Evolutionary conservation across 2,888 invertebrate species (phyloP), one percentile per base, ranked within the genome.

Genomic region (Baronia brevicornis): DNA sequence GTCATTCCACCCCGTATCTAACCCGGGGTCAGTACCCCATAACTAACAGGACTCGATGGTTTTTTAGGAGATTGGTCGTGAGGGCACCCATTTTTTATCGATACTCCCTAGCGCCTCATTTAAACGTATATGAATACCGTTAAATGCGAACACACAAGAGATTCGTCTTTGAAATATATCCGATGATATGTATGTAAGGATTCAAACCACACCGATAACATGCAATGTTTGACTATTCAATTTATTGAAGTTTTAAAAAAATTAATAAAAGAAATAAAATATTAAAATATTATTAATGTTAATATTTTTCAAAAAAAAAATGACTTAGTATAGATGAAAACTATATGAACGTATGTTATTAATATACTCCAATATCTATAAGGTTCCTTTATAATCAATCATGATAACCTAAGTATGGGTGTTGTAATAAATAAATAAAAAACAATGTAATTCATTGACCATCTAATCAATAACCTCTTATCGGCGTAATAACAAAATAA

Each of bases 1-100:
- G 80, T 80, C 82, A 72, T 77, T 80, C 77, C 72, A 77, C 75
- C 80, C 77, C 55, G 51, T 48, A 41, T 36, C 46, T 43, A 18
- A 27, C 14, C 22, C 22, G 49, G 56, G 82, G 78, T 80, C 78
- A 77, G 69, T 78, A 69, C 63, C 74, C 75, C 54, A 44, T 44
- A 38, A 31, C 38, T 80, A 82, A 84, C 82, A 80, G 82, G 82
- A 84, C 72, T 48, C 53, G 50, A 54, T 49, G 47, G 57, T 75
- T 80, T 82, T 79, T 82, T 78, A 58, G 51, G 41, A 41, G 53
- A 48, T 54, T 46, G 53, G 44, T 52, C 48, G 59, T 56, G 60
- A 53, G 62, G 60, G 56, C 53, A 56, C 61, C 60, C 75, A 79
- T 84, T 82, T 82, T 80, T 84, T 79, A 80, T 79, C 73, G 63